Percentiles rank a stretch among this genome's conserved stretches.
These are phyloP conservation scores for Sinocyclocheilus grahami DNA, from an alignment of 2,113 vertebrate species.

Conservation along the genomic window DNA sequence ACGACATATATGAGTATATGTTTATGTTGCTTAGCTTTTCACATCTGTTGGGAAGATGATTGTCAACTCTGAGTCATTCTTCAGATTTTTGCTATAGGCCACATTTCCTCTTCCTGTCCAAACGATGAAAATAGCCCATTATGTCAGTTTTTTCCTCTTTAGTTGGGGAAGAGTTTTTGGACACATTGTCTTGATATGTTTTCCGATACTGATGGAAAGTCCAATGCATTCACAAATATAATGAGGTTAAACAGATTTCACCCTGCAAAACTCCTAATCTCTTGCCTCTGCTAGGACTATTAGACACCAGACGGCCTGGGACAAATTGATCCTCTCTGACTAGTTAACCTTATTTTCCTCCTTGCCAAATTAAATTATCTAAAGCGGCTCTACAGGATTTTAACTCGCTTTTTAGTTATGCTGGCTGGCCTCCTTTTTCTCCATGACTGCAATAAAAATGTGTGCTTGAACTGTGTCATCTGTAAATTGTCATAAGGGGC, in stretches of 20 bases:
- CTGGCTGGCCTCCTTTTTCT: slow-evolving; percentile 7
- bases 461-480: background rate
- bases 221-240: slow-evolving; percentile 37
- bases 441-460: background rate
- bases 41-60: slow-evolving; percentile 16
- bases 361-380: slow-evolving; percentile 61
- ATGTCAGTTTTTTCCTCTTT: slow-evolving; percentile 58
- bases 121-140: slow-evolving; percentile 70
- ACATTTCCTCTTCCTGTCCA: slow-evolving; percentile 72
- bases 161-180: background rate
- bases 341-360: slow-evolving; percentile 56
- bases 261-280: background rate
- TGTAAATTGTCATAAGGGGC: background rate
- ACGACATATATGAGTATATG: background rate
- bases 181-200: slow-evolving; percentile 63
- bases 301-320: slow-evolving; percentile 38
- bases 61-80: slow-evolving; percentile 26
- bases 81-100: slow-evolving; percentile 51
- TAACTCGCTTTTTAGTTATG: slow-evolving; percentile 56
- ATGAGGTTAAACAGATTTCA: background rate
- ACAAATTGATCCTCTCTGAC: slow-evolving; percentile 69
- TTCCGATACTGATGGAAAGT: slow-evolving; percentile 62
- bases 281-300: background rate
- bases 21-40: background rate
- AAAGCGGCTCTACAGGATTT: slow-evolving; percentile 52